Evolutionary conservation across 1,140 invertebrate genomes (phyloP), one percentile per base, ranked within the genome.

Genomic region (Drosophila sulfurigaster): DNA sequence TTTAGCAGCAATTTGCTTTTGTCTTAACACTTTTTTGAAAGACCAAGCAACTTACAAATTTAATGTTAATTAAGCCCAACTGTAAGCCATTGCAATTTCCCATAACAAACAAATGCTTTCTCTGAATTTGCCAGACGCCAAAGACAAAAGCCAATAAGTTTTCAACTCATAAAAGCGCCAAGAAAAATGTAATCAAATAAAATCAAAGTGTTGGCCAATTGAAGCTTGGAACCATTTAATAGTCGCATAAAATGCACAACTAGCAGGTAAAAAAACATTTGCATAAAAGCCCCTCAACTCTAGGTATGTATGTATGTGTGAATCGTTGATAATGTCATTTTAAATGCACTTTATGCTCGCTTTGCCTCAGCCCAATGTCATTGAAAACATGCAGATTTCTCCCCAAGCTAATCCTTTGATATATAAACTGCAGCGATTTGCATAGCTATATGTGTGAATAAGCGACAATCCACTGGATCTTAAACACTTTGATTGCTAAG

Each of bases 1-100:
- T 88, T 88, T 89, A 89, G 80, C 78, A 78, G 78, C 80, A 83
- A 89, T 88, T 88, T 89, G 80, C 83, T 51, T 83, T 88, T 89
- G 83, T 88, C 85, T 89, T 89, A 89, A 78, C 85, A 75, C 70
- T 88, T 88, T 82, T 75, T 28, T 35, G 30, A 35, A 41, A 51
- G 20, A 13, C 45, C 60, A 63, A 45, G 60, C 69, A 75, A 73
- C 68, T 82, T 81, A 83, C 60, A 72, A 76, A 83, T 70, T 83
- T 78, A 80, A 88, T 83, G 80, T 88, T 87, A 87, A 87, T 87
- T 87, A 88, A 87, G 77, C 82, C 72, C 69, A 83, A 77, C 32
- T 25, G 7, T 41, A 16, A 57, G 54, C 54, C 7, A 1, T 16
- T 32, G 8, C 35, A 38, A 20, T 41, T 64, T 16, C 57, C 66